Percentiles rank a stretch among this genome's conserved stretches.
Evolutionary conservation across 2,888 invertebrate species (phyloP).

Genomic region (Cheiracanthium punctorium): DNA sequence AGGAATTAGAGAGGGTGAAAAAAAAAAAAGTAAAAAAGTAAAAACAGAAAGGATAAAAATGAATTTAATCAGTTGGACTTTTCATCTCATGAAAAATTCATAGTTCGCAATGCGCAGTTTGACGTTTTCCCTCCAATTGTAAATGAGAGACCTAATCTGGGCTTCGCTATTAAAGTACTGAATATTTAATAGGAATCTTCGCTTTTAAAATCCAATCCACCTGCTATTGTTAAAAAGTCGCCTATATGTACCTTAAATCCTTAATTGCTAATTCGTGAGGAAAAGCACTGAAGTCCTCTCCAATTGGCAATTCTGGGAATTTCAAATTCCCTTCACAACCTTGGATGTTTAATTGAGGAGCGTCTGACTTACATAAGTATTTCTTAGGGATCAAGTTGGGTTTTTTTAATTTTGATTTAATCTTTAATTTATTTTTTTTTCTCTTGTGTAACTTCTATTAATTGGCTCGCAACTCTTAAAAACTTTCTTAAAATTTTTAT

Average conservation of each 20-base stretch:
- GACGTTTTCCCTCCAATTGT: constrained; percentile 64
- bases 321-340: not conserved
- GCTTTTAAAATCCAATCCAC: constrained; percentile 62
- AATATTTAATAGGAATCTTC: constrained; percentile 55
- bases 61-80: constrained; percentile 66
- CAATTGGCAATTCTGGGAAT: not conserved
- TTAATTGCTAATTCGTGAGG: constrained; percentile 60
- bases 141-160: constrained; percentile 60
- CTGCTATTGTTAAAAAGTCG: constrained; percentile 53
- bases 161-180: constrained; percentile 64
- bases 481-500: too few species aligned
- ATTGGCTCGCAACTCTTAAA: not conserved
- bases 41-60: constrained; percentile 45
- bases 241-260: constrained; percentile 12
- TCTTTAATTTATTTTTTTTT: not conserved
- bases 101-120: constrained; percentile 62
- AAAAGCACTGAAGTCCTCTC: not conserved
- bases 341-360: not conserved
- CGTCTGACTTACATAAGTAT: not conserved
- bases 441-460: not conserved
- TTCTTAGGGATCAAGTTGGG: not conserved
- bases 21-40: constrained; percentile 39
- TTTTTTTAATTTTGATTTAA: not conserved
- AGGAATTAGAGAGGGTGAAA: constrained; percentile 22
- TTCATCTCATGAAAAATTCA: constrained; percentile 68